Evolutionary conservation across 2,797 vertebrate species (phyloP).

Genomic region (Enteromius argenteus): DNA sequence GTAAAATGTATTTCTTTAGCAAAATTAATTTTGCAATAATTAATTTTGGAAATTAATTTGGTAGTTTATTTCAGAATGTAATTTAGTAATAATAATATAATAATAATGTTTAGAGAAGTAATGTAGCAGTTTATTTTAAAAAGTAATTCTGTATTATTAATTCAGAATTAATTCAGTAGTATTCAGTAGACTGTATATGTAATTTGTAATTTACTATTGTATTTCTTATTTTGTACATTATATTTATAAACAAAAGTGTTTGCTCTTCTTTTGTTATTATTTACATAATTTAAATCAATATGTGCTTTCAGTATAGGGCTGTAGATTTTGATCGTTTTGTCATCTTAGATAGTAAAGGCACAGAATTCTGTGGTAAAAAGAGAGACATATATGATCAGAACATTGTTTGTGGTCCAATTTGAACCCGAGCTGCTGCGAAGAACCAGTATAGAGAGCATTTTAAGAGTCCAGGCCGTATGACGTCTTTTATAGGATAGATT

Average conservation of each 20-base stretch:
- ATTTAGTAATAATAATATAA: not conserved
- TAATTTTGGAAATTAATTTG: not conserved
- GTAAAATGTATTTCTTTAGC: not conserved
- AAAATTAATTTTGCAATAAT: not conserved
- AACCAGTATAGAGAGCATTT: not conserved
- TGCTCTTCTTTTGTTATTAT: not conserved
- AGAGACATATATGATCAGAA: not conserved
- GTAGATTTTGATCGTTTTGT: not conserved
- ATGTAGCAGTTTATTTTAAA: not conserved
- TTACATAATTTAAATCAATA: not conserved
- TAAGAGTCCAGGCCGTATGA: not conserved
- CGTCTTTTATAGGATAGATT: constrained; percentile 33
- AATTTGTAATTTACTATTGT: not conserved
- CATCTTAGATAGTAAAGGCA: not conserved
- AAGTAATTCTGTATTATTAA: not conserved
- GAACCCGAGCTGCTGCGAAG: not conserved
- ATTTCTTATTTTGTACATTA: too few species aligned
- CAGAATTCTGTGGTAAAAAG: not conserved
- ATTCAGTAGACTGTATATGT: not conserved
- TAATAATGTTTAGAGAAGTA: not conserved
- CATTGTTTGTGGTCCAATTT: not conserved
- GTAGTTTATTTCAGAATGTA: not conserved
- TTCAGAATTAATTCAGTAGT: not conserved
- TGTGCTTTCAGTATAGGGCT: not conserved
- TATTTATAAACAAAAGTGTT: too few species aligned